Percentiles rank a stretch among this genome's conserved stretches.
phyloP scores from a whole-genome alignment of 92 coral and sea anemone genomes.

The Blastomussa wellsi region DNA sequence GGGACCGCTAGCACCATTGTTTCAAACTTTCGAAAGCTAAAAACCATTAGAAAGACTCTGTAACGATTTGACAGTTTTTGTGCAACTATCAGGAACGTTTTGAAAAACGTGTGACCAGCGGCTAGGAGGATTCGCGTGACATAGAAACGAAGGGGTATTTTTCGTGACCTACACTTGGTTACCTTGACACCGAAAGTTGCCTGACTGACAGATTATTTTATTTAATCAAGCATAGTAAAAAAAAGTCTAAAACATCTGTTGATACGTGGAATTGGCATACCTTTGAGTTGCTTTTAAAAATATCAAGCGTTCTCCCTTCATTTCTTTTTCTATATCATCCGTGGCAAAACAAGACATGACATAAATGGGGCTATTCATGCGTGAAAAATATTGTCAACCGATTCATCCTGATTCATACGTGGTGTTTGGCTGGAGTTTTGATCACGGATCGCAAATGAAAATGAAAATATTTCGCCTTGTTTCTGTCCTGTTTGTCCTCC shows the following conservation, averaged over 20 bases:
- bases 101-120: too few relatives aligned
- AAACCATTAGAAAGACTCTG: too few relatives aligned
- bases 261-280: neutral
- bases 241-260: neutral
- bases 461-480: neutral
- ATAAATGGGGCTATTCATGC: neutral
- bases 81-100: too few relatives aligned
- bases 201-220: neutral
- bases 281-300: neutral
- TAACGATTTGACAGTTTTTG: too few relatives aligned
- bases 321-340: neutral
- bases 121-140: neutral
- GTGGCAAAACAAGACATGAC: neutral
- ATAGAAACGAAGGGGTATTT: neutral
- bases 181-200: neutral
- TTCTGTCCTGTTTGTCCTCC: conserved; percentile 1
- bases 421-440: neutral
- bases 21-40: too few relatives aligned
- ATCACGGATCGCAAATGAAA: neutral
- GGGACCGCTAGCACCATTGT: too few relatives aligned
- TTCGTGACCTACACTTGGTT: neutral
- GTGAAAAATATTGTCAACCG: neutral
- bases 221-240: too few relatives aligned
- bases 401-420: neutral
- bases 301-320: neutral